Evolutionary conservation across 2,797 vertebrate genomes (phyloP), one percentile per base, ranked within the genome.

Genomic region (Odontamblyopus lacepedii): DNA sequence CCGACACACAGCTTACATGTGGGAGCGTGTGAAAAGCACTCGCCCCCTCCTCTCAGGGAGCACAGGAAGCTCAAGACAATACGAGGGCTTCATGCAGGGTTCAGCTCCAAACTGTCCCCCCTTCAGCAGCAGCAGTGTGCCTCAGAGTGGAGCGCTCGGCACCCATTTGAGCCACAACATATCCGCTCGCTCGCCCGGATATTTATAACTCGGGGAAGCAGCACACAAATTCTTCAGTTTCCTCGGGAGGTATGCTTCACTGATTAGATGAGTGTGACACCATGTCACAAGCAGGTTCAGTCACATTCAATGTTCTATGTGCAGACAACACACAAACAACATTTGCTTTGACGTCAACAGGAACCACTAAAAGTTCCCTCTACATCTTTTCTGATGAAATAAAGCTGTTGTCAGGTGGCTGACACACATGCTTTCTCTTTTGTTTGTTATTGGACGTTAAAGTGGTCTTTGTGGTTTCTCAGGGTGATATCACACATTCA

Each of bases 51-150:
- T 94, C 91, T 92, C 87, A 90, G 89, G 88, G 90, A 93, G 93
- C 83, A 93, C 93, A 95, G 94, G 94, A 95, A 94, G 91, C 89
- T 70, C 72, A 30, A 94, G 92, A 95, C 94, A 95, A 95, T 94
- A 92, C 91, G 61, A 90, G 92, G 91, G 92, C 92, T 94, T 93
- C 92, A 93, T 90, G 85, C 85, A 83, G 87, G 85, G 88, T 88
- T 92, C 87, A 92, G 88, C 85, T 88, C 87, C 81, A 87, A 85
- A 83, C 80, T 81, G 83, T 84, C 87, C 87, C 75, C 87, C 83
- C 77, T 38, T 48, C 38, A 44, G 38, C 23, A 65, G 63, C 76
- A 77, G 81, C 78, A 69, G 80, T 81, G 69, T 69, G 77, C 74
- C 79, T 72, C 68, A 44, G 80, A 88, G 76, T 79, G 65, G 81